Percentiles rank a stretch among this genome's conserved stretches.
Conservation (phyloP, 2,113 vertebrate species). For the Varanus komodoensis region DNA sequence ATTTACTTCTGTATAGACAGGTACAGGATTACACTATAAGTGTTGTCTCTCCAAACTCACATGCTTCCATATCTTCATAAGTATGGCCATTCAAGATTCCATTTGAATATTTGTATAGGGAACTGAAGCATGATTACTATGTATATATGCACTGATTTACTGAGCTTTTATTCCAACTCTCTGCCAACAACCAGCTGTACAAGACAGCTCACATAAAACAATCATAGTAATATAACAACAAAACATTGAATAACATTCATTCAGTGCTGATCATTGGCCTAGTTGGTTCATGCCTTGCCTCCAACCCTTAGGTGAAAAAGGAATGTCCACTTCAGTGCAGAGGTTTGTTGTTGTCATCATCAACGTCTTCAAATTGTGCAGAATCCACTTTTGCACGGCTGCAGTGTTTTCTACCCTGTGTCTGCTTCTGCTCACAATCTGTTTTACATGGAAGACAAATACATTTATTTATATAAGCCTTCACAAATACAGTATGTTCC, state of each 20-base stretch:
- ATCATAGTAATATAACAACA: not conserved
- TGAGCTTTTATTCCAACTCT: no score
- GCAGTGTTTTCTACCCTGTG: conserved; percentile 1
- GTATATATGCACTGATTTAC: no score
- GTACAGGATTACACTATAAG: no score
- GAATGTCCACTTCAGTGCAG: not conserved
- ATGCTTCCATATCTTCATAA: no score
- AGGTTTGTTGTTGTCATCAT: not conserved
- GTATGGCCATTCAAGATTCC: no score
- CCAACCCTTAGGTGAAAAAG: not conserved
- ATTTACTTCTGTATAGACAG: no score
- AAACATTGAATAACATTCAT: conserved; percentile 25
- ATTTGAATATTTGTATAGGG: no score
- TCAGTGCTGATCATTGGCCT: not conserved
- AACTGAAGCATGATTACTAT: no score
- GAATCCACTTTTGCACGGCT: not conserved
- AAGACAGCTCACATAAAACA: no score
- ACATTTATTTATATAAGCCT: conserved; percentile 22
- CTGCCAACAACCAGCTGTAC: no score
- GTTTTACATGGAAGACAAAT: conserved; percentile 44
- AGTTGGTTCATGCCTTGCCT: not conserved
- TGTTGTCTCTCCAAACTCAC: no score
- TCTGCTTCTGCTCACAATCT: conserved; percentile 24
- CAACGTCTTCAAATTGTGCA: not conserved
- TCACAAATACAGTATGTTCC: conserved; percentile 37